A percentile compares a stretch with the other conserved stretches of the same genome.
phyloP scores from a whole-genome alignment of 2,888 invertebrate species.

The Rhyacophila evoluta region DNA sequence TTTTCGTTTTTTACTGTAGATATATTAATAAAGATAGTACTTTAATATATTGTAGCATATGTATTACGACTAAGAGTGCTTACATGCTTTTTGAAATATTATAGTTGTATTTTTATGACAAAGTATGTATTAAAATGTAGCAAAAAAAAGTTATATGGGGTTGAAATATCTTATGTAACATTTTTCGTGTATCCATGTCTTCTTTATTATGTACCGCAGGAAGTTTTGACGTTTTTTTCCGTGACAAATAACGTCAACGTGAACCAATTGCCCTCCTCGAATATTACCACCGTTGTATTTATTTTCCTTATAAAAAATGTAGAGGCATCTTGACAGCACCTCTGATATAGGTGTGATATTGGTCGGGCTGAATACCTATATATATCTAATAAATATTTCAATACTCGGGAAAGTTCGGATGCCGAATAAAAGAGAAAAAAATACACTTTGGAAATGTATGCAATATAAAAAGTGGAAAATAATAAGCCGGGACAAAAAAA shows the following conservation, averaged over 20 bases:
- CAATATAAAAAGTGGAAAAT: no score
- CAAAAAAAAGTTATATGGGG: not conserved
- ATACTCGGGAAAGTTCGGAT: not conserved
- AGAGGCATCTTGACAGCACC: not conserved
- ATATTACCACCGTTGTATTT: constrained; percentile 1
- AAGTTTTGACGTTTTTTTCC: not conserved
- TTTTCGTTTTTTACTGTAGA: no score
- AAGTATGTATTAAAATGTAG: not conserved
- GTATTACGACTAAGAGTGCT: no score
- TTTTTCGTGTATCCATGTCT: not conserved
- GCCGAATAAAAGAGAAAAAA: not conserved
- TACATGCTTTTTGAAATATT: no score
- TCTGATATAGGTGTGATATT: constrained; percentile 2
- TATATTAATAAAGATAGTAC: no score
- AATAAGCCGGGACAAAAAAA: no score
- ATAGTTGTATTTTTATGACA: not conserved
- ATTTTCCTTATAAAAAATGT: constrained; percentile 15
- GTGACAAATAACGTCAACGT: constrained; percentile 6
- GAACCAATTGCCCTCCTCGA: not conserved
- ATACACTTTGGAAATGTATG: no score
- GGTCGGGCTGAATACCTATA: not conserved
- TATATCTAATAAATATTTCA: not conserved
- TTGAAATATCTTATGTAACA: not conserved
- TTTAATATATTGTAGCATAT: no score
- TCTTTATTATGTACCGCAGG: not conserved